Conservation (phyloP, 92 coral and sea anemone species). For the Bergia puertoricense region DNA sequence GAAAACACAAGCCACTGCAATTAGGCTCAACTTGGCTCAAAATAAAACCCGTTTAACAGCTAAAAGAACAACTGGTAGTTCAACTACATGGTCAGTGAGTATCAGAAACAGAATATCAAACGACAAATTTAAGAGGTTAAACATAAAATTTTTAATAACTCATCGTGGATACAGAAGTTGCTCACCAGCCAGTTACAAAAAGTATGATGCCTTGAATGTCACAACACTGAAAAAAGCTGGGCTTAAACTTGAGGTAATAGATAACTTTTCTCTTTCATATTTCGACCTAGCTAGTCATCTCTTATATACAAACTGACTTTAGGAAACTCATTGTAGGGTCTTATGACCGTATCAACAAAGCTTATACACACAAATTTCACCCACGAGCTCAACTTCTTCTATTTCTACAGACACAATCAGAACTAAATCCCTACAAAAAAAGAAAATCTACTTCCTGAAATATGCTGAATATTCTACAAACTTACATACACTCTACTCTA, state of each 20-base stretch:
- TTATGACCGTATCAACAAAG: slow-evolving; percentile 39
- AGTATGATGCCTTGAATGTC: slow-evolving; percentile 62
- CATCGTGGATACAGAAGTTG: slow-evolving; percentile 62
- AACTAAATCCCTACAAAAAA: slow-evolving; percentile 33
- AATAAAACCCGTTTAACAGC: slow-evolving; percentile 39
- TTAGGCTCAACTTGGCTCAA: background rate
- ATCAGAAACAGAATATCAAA: slow-evolving; percentile 64
- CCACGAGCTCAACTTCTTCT: slow-evolving; percentile 3
- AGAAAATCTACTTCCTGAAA: slow-evolving; percentile 10
- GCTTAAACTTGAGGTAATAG: slow-evolving; percentile 23
- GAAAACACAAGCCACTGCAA: background rate
- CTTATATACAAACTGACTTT: slow-evolving; percentile 65
- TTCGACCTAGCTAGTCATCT: slow-evolving; percentile 45
- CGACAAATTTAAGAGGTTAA: slow-evolving; percentile 44
- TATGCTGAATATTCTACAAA: slow-evolving; percentile 5
- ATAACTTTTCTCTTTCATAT: slow-evolving; percentile 33
- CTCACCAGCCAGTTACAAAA: slow-evolving; percentile 62
- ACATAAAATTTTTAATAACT: slow-evolving; percentile 80
- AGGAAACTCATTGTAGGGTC: slow-evolving; percentile 54
- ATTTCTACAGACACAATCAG: background rate
- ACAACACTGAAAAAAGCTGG: slow-evolving; percentile 35
- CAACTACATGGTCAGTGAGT: slow-evolving; percentile 9
- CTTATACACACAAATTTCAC: slow-evolving; percentile 36
- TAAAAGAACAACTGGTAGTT: slow-evolving; percentile 68
- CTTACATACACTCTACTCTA: slow-evolving; percentile 26